Evolutionary conservation across 2,888 invertebrate genomes (phyloP), one percentile per base, ranked within the genome.

Genomic region (Microplitis deprimator): DNA sequence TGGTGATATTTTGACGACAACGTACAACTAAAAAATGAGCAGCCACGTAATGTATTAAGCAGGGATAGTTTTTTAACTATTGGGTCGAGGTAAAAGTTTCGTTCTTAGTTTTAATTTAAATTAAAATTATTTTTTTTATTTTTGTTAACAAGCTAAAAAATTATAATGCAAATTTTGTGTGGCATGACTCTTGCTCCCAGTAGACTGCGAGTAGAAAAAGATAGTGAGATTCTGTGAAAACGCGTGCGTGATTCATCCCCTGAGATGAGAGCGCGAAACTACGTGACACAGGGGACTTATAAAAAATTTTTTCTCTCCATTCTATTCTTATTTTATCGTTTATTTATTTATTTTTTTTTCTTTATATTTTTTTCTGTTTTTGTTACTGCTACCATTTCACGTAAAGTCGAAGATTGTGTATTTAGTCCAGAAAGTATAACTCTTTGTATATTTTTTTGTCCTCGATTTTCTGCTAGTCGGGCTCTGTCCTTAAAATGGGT

Each of bases 401-500:
- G 40, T 17, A 10, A 67, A 72, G 73, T 68, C 73, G 50, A 17
- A 50, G 17, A 13, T 10, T 29, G 50, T 29, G 20, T n/a, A 13
- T 16, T 16, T 40, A 61, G 60, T 75, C 39, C 41, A 17, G 13
- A 50, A 50, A 50, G 50, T 50, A 13, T 8, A 50, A 50, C 13
- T 50, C 8, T 50, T 50, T 60, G 39, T 60, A 38, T 62, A 38
- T 38, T 60, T 61, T 60, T 39, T n/a, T 62, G 6, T 29, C 61
- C 72, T 62, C 39, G 29, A 29, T 29, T 50, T 50, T 50, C 41
- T 50, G 8, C 13, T 50, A 6, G 4, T 50, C 50, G 8, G 50
- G 10, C 13, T 50, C 13, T 50, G 6, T 50, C 50, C 60, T 29
- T 40, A 76, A 78, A 79, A 79, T 79, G 75, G 78, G 76, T 79